A percentile compares a stretch with the other conserved stretches of the same genome.
Conservation (phyloP, 1,140 invertebrate genomes). For the Gryllus bimaculatus region DNA sequence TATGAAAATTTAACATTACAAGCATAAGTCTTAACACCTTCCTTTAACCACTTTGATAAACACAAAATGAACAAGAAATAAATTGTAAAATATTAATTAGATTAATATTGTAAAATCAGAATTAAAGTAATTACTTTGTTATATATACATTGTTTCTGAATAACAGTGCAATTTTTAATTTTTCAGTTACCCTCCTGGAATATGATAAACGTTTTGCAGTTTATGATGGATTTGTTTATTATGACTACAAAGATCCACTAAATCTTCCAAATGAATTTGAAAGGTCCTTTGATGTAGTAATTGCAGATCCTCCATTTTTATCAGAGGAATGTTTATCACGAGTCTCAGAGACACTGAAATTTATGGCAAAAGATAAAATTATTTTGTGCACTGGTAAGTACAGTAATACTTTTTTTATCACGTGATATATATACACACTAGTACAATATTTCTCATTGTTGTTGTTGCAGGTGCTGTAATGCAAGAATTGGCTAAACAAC, state of each 20-base stretch:
- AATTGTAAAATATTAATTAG: not conserved
- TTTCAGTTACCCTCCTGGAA: conserved; percentile 69
- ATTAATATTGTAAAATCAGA: not conserved
- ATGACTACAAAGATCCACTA: conserved; percentile 79
- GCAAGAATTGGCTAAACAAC: conserved; percentile 51
- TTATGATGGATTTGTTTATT: conserved; percentile 74
- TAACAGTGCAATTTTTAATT: conserved; percentile 21
- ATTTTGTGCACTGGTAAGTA: conserved; percentile 78
- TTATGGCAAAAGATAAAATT: conserved; percentile 67
- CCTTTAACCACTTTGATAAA: no score
- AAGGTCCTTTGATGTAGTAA: conserved; percentile 68
- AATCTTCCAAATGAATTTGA: conserved; percentile 51
- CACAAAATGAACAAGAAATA: no score
- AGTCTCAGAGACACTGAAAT: conserved; percentile 66
- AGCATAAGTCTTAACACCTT: no score
- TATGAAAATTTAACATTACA: no score
- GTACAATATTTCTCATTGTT: conserved; percentile 14
- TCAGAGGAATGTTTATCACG: conserved; percentile 87
- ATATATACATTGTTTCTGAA: not conserved
- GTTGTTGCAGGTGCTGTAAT: conserved; percentile 58
- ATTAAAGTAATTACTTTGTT: not conserved
- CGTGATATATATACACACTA: not conserved
- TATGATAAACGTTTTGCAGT: conserved; percentile 70
- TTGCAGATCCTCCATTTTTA: conserved; percentile 90
- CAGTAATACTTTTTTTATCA: not conserved